phyloP scores from a whole-genome alignment of 2,888 invertebrate genomes.

The Netelia melanura region DNA sequence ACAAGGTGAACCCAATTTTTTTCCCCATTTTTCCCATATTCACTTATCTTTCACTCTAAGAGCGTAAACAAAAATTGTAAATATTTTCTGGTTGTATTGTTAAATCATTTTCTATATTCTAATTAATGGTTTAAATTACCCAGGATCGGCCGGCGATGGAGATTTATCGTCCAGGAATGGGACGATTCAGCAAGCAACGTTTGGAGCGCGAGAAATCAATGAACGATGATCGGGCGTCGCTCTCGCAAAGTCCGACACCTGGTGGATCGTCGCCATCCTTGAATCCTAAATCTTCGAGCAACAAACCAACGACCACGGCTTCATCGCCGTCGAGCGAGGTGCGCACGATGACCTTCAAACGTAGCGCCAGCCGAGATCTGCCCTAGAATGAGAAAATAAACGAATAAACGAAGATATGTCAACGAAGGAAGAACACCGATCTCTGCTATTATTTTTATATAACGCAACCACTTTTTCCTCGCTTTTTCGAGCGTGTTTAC shows the following conservation, averaged over 20 bases:
- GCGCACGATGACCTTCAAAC: conserved; percentile 83
- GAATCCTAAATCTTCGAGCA: conserved; percentile 68
- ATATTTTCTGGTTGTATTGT: conserved; percentile 19
- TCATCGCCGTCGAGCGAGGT: conserved; percentile 77
- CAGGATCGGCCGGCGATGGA: conserved; percentile 95
- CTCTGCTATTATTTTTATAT: too few relatives aligned
- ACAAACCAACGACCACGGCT: conserved; percentile 39
- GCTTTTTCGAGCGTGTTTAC: too few relatives aligned
- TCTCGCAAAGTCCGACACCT: conserved; percentile 83
- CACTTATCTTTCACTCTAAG: conserved; percentile 21
- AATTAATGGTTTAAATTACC: conserved; percentile 18
- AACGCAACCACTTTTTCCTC: too few relatives aligned
- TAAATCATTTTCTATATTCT: conserved; percentile 14
- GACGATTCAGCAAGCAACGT: conserved; percentile 90
- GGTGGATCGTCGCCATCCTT: conserved; percentile 67
- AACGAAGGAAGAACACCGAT: background rate
- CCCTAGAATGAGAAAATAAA: conserved; percentile 69
- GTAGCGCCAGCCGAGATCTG: conserved; percentile 81
- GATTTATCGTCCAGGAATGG: conserved; percentile 96
- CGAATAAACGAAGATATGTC: conserved; percentile 17
- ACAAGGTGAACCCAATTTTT: conserved; percentile 86
- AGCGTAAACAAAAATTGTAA: conserved; percentile 3
- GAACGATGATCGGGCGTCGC: conserved; percentile 81
- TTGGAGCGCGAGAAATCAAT: conserved; percentile 82
- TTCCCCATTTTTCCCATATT: conserved; percentile 6